A percentile compares a stretch with the other conserved stretches of the same genome.
phyloP scores from a whole-genome alignment of 2,797 vertebrate genomes.

The Rhyacichthys aspro region DNA sequence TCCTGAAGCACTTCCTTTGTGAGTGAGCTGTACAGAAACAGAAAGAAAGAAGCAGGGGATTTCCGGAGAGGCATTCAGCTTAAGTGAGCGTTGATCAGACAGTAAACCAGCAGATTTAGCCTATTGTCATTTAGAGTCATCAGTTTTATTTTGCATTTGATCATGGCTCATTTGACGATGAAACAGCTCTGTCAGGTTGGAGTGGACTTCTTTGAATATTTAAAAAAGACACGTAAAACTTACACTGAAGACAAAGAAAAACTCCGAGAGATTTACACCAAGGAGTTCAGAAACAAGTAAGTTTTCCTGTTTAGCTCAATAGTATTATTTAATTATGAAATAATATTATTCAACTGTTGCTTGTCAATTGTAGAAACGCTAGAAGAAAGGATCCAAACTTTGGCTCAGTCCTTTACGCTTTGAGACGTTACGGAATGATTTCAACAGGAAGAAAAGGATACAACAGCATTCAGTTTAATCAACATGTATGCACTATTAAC shows the following conservation, averaged over 20 bases:
- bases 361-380: conserved; percentile 62
- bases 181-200: conserved; percentile 56
- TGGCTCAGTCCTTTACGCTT: conserved; percentile 74
- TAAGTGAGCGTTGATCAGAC: too few species aligned
- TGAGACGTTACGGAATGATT: conserved; percentile 60
- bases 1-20: too few species aligned
- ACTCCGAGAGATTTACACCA: conserved; percentile 82
- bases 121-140: too few species aligned
- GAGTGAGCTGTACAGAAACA: too few species aligned
- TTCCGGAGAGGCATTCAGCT: too few species aligned
- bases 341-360: background rate
- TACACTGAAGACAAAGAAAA: conserved; percentile 50
- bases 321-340: too few species aligned
- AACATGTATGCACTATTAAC: conserved; percentile 40
- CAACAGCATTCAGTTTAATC: conserved; percentile 70
- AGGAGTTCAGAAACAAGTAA: conserved; percentile 85
- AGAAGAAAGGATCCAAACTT: conserved; percentile 76
- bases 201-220: conserved; percentile 81
- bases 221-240: conserved; percentile 69
- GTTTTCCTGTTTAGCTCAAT: too few species aligned
- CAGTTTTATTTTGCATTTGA: too few species aligned
- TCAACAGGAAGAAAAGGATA: conserved; percentile 35
- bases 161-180: background rate
- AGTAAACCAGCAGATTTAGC: too few species aligned
- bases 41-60: too few species aligned